Evolutionary conservation across 2,797 vertebrate genomes (phyloP).

Genomic region (Semaprochilodus insignis): DNA sequence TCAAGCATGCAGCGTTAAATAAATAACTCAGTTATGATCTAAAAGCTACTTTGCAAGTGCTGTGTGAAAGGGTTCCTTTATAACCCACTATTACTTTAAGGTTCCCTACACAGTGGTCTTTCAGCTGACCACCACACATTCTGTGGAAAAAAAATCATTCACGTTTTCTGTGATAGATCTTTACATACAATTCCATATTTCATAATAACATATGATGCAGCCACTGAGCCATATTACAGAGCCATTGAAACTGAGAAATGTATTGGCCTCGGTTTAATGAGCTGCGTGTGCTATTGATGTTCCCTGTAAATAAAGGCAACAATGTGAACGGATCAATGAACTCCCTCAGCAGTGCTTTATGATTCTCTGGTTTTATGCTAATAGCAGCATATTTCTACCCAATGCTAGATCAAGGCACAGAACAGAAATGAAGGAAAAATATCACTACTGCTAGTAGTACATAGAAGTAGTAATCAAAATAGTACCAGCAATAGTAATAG

Average conservation of each 20-base stretch:
- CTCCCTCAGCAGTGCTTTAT: not conserved
- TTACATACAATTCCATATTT: not conserved
- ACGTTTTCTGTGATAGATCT: slow-evolving; percentile 6
- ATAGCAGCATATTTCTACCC: not conserved
- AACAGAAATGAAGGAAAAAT: no score
- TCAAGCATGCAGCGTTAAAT: not conserved
- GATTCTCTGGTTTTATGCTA: not conserved
- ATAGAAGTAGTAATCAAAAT: no score
- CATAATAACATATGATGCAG: slow-evolving; percentile 18
- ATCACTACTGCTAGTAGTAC: no score
- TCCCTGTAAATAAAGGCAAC: slow-evolving; percentile 35
- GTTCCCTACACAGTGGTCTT: not conserved
- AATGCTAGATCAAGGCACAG: not conserved
- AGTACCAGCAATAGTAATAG: no score
- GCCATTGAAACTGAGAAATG: slow-evolving; percentile 59
- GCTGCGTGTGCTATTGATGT: slow-evolving; percentile 61
- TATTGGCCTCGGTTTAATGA: slow-evolving; percentile 58
- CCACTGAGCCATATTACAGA: slow-evolving; percentile 32
- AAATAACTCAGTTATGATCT: not conserved
- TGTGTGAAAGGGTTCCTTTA: not conserved
- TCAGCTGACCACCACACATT: not conserved
- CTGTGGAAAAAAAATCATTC: not conserved
- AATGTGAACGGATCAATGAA: slow-evolving; percentile 57
- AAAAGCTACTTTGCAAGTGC: not conserved
- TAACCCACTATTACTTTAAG: no score